Conservation (phyloP, 1,140 invertebrate species). For the Schlechtendalia chinensis region DNA sequence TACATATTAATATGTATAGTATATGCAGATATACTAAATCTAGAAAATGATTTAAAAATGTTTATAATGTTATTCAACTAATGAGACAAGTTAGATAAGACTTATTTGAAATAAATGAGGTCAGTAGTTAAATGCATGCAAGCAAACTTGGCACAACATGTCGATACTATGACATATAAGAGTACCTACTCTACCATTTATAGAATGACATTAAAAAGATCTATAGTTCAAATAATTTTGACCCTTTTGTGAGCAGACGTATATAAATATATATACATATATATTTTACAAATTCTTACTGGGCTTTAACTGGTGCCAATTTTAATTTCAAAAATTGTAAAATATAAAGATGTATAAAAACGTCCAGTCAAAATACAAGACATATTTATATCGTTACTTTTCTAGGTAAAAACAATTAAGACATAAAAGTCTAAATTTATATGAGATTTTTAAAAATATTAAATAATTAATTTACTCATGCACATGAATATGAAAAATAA, state of each 20-base stretch:
- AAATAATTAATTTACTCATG: no score
- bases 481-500: no score
- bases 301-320: no score
- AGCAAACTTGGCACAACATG: slow-evolving; percentile 32
- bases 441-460: no score
- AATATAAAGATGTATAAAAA: background rate
- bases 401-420: no score
- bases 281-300: background rate
- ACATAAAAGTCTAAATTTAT: no score
- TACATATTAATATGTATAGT: background rate
- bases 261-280: background rate
- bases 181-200: slow-evolving; percentile 15
- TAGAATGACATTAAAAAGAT: slow-evolving; percentile 43
- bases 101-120: slow-evolving; percentile 28
- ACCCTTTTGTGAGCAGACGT: background rate
- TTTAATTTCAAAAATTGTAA: no score
- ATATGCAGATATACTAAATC: background rate
- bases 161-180: background rate
- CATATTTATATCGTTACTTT: no score
- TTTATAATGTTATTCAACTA: background rate
- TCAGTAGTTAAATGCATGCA: slow-evolving; percentile 30
- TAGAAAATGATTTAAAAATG: background rate
- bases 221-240: slow-evolving; percentile 26
- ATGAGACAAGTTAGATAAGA: background rate
- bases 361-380: no score